A percentile compares a stretch with the other conserved stretches of the same genome.
Evolutionary conservation across 2,797 vertebrate genomes (phyloP).

Genomic region (Perodicticus potto): DNA sequence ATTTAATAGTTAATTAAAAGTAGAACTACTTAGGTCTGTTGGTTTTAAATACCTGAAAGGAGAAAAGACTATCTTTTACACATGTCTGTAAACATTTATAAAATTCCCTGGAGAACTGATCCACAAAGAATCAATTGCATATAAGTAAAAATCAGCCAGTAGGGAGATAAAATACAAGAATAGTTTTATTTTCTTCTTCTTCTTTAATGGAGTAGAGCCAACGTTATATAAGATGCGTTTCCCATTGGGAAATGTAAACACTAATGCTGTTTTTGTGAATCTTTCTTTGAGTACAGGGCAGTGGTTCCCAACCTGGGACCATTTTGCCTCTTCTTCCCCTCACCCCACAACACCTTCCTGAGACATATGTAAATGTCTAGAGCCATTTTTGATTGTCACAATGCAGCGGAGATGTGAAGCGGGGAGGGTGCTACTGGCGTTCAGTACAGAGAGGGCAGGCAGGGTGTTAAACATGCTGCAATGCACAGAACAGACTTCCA

Average conservation of each 20-base stretch:
- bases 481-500: neutral
- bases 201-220: neutral
- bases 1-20: slow-evolving; percentile 50
- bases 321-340: neutral
- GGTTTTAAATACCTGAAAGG: slow-evolving; percentile 11
- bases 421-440: neutral
- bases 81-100: slow-evolving; percentile 18
- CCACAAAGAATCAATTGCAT: neutral
- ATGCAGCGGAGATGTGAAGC: neutral
- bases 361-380: neutral
- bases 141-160: slow-evolving; percentile 5
- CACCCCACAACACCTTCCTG: too few relatives aligned
- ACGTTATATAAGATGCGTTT: neutral
- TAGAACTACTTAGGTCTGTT: neutral
- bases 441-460: neutral
- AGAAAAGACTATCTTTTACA: neutral
- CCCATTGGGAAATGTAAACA: neutral
- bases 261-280: neutral
- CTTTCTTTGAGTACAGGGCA: neutral
- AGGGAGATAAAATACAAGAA: neutral
- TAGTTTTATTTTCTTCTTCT: neutral
- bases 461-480: neutral
- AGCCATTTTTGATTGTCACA: neutral
- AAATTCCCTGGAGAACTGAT: neutral
- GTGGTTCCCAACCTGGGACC: neutral